Evolutionary conservation across 2,113 vertebrate genomes (phyloP), one percentile per base, ranked within the genome.

Genomic region (Furnarius figulus): DNA sequence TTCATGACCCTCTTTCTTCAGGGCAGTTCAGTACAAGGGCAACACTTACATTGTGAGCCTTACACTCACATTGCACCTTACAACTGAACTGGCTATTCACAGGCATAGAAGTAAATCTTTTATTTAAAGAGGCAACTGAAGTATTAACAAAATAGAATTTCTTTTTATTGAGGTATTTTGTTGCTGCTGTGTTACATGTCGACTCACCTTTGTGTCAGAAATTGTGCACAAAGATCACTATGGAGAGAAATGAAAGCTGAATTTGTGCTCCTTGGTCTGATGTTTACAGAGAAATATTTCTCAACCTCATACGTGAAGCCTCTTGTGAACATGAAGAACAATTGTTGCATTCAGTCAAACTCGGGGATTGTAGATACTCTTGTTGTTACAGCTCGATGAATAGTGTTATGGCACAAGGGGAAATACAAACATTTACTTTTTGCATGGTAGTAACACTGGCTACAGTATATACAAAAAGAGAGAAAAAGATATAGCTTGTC

Each of bases 271-370:
- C 50, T 93, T 90, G 73, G 35, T 87, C 66, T 89, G 56, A 68
- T 96, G 58, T 96, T 97, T 97, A 53, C 93, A 76, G 66, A 86
- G 80, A 95, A 95, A 78, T 95, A 93, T 95, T 96, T 97, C 92
- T 83, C 88, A 95, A 94, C 73, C 86, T 95, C 80, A 86, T 68
- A 86, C 3, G 10, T 5, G 6, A 95, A 92, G 27, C 76, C 76
- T 93, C 40, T 96, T n/a, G 3, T 75, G 83, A 92, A 30, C 66
- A 42, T 44, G 63, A 72, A 81, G 93, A 95, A 84, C 88, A 95
- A 94, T 96, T 94, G 62, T 72, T 46, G 44, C 70, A 89, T 94
- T 95, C 90, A 96, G 82, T 74, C 66, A 89, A 49, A 89, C 70
- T 37, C 78, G 53, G 76, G 62, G 63, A 81, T 50, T 85, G 86